A percentile compares a stretch with the other conserved stretches of the same genome.
These are phyloP conservation scores for Cantharis lateralis DNA, from an alignment of 2,888 invertebrate species.

Conservation along the genomic window DNA sequence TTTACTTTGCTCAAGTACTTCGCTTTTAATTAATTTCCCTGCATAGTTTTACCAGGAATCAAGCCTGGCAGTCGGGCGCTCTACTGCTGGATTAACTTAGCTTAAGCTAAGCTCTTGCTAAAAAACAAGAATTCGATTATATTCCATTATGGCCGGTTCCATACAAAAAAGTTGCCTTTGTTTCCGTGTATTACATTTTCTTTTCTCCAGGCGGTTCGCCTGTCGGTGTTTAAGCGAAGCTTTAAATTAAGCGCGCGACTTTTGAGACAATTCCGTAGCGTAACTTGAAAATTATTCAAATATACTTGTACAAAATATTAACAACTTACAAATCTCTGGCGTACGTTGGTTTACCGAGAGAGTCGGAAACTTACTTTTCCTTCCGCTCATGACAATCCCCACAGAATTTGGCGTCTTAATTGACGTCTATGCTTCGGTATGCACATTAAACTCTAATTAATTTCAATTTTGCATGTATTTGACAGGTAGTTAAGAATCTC, in stretches of 20 bases:
- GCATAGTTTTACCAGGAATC: too few relatives aligned
- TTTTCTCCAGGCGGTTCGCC: neutral
- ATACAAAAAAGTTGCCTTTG: neutral
- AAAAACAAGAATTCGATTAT: too few relatives aligned
- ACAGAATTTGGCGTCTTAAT: slow-evolving; percentile 11
- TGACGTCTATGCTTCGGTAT: slow-evolving; percentile 12
- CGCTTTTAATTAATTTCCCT: too few relatives aligned
- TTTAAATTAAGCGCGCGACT: neutral
- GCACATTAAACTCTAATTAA: slow-evolving; percentile 20
- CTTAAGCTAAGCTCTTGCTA: too few relatives aligned
- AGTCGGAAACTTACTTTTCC: slow-evolving; percentile 10
- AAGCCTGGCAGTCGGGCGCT: too few relatives aligned
- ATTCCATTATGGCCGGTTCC: too few relatives aligned
- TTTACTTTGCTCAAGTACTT: too few relatives aligned
- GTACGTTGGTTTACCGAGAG: neutral
- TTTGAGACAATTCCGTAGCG: neutral
- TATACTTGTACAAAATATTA: neutral
- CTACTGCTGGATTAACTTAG: too few relatives aligned
- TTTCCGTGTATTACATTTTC: neutral
- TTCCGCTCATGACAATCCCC: slow-evolving; percentile 12
- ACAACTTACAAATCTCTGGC: slow-evolving; percentile 2
- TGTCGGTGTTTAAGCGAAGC: neutral
- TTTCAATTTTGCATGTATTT: slow-evolving; percentile 14
- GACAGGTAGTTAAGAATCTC: slow-evolving; percentile 19
- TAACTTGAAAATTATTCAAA: neutral